Conservation (phyloP, 2,888 invertebrate species). For the Smittia sp. region DNA sequence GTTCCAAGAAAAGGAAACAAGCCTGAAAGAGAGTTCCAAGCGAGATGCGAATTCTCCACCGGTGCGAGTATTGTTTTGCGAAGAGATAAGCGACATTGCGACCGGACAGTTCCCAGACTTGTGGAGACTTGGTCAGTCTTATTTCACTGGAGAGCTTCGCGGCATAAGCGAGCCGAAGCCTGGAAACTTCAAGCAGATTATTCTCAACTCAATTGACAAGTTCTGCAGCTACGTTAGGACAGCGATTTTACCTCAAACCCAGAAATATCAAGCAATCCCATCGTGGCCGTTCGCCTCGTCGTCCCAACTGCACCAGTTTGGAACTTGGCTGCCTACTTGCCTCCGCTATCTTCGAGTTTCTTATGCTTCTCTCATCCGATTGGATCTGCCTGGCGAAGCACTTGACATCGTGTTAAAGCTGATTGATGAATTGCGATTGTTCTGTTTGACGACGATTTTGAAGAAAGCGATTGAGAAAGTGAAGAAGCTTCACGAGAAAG, state of each 20-base stretch:
- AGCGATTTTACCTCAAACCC: slow-evolving; percentile 67
- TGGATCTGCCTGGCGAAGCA: slow-evolving; percentile 86
- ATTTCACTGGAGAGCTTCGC: slow-evolving; percentile 84
- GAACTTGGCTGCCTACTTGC: slow-evolving; percentile 75
- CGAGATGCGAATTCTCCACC: slow-evolving; percentile 54
- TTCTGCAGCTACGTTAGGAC: slow-evolving; percentile 71
- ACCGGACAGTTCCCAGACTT: slow-evolving; percentile 81
- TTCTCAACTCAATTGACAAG: slow-evolving; percentile 70
- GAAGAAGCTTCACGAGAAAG: slow-evolving; percentile 66
- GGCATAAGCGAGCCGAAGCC: slow-evolving; percentile 74
- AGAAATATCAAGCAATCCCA: slow-evolving; percentile 54
- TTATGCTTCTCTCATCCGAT: slow-evolving; percentile 73
- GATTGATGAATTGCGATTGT: slow-evolving; percentile 81
- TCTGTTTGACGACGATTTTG: slow-evolving; percentile 81
- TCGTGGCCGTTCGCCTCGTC: slow-evolving; percentile 57
- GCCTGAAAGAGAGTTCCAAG: background rate
- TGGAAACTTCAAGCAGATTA: slow-evolving; percentile 76
- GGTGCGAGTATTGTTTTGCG: slow-evolving; percentile 71
- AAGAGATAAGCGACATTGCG: slow-evolving; percentile 73
- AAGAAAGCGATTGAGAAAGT: slow-evolving; percentile 80
- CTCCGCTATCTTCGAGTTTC: slow-evolving; percentile 76
- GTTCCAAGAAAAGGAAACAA: slow-evolving; percentile 49
- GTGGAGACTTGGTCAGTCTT: slow-evolving; percentile 93
- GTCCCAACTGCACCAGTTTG: slow-evolving; percentile 58
- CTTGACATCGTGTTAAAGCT: slow-evolving; percentile 79